Percentiles rank a stretch among this genome's conserved stretches.
phyloP scores from a whole-genome alignment of 2,888 invertebrate species.

The Drosophila dives region DNA sequence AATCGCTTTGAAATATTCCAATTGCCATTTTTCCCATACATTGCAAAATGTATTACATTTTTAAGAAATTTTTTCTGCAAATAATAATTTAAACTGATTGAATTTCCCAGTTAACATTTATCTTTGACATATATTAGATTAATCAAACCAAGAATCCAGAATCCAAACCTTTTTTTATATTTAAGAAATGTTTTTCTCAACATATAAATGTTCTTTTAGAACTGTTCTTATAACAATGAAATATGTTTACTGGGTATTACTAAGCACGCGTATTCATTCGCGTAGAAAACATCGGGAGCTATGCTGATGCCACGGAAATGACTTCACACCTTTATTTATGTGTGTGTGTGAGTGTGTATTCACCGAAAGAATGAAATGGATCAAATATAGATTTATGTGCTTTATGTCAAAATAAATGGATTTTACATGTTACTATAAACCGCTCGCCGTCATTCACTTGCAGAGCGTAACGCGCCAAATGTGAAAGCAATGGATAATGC shows the following conservation, averaged over 20 bases:
- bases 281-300: constrained; percentile 1
- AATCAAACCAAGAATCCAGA: too few species aligned
- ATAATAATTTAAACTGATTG: not conserved
- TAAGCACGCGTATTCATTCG: not conserved
- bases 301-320: constrained; percentile 51
- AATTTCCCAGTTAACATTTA: not conserved
- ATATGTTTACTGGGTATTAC: constrained; percentile 10
- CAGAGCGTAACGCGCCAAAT: constrained; percentile 9
- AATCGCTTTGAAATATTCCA: not conserved
- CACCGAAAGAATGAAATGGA: constrained; percentile 59
- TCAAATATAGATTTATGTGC: constrained; percentile 78
- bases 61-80: not conserved
- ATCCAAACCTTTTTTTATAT: not conserved
- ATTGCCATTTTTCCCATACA: not conserved
- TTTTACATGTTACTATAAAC: constrained; percentile 72
- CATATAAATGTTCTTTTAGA: not conserved
- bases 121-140: not conserved
- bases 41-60: not conserved
- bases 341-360: constrained; percentile 17
- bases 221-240: not conserved
- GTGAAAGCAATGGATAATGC: constrained; percentile 21
- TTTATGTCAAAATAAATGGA: constrained; percentile 80
- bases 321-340: constrained; percentile 61
- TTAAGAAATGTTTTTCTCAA: not conserved
- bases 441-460: constrained; percentile 19